Evolutionary conservation across 2,888 invertebrate genomes (phyloP), one percentile per base, ranked within the genome.

Genomic region (Thalpophila matura): DNA sequence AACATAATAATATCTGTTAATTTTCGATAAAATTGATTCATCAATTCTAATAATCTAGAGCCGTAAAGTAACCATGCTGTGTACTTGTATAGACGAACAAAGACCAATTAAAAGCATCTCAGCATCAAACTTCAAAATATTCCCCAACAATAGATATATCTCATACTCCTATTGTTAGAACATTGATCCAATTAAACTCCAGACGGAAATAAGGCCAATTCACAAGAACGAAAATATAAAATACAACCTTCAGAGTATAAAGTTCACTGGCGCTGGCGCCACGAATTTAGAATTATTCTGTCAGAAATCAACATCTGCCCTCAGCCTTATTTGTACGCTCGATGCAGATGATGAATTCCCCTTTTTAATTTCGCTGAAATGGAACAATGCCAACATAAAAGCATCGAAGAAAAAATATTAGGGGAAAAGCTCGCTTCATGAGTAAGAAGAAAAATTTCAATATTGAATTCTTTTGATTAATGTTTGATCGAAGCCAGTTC

Each of bases 351-450:
- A 75, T 51, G 76, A 71, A 70, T 49, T 43, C 64, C 64, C 35
- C 49, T 55, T 73, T 75, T 71, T 70, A 75, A 71, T 71, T 71
- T 62, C 64, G 70, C 71, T 56, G 55, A 70, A 63, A 71, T 75
- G 71, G 76, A 75, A 71, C 76, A 75, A 75, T 70, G 71, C 76
- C 71, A 70, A 53, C 55, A 45, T 53, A 75, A 71, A 71, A 70
- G 47, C 51, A 75, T 49, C 38, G 71, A 71, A 70, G 75, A 62
- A 63, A 74, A 61, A 75, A 75, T 53, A 53, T 70, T 49, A 37
- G 27, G 33, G 54, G 31, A 50, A 43, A 53, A 70, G 3, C 20
- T 27, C 18, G 51, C 20, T 49, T 51, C 26, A 18, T 18, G 42
- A 45, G 24, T 33, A 53, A 20, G 18, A 60, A 26, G 63, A 26